These are phyloP conservation scores for Tragelaphus oryx DNA, from an alignment of 2,797 vertebrate genomes.

Conservation along the genomic window DNA sequence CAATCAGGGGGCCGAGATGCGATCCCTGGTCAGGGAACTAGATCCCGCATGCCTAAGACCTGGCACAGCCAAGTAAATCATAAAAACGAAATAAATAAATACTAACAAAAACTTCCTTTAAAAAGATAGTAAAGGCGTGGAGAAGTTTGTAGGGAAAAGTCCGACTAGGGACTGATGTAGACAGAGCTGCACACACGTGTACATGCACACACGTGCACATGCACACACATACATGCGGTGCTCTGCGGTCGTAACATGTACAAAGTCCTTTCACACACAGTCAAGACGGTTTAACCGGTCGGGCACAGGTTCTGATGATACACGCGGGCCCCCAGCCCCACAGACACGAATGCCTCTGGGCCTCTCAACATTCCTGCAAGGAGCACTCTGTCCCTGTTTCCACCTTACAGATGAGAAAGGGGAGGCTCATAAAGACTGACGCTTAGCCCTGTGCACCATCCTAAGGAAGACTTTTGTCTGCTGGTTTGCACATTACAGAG, in stretches of 20 bases:
- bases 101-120: neutral
- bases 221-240: neutral
- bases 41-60: neutral
- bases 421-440: neutral
- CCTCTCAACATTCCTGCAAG: neutral
- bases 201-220: rapidly evolving
- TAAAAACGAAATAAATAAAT: neutral
- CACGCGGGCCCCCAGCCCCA: neutral
- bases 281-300: neutral
- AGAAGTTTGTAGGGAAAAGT: neutral
- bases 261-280: neutral
- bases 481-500: neutral
- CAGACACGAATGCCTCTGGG: neutral
- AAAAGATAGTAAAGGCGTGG: neutral
- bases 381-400: rapidly evolving
- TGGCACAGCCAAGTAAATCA: neutral
- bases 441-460: neutral
- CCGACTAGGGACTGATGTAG: neutral
- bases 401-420: neutral
- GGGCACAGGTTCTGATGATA: neutral
- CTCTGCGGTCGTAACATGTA: neutral
- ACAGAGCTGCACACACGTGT: rapidly evolving
- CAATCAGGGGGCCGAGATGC: neutral
- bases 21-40: neutral
- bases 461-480: neutral